Percentiles rank a stretch among this genome's conserved stretches.
phyloP scores from a whole-genome alignment of 2,113 vertebrate genomes.

The Rhombomys opimus region DNA sequence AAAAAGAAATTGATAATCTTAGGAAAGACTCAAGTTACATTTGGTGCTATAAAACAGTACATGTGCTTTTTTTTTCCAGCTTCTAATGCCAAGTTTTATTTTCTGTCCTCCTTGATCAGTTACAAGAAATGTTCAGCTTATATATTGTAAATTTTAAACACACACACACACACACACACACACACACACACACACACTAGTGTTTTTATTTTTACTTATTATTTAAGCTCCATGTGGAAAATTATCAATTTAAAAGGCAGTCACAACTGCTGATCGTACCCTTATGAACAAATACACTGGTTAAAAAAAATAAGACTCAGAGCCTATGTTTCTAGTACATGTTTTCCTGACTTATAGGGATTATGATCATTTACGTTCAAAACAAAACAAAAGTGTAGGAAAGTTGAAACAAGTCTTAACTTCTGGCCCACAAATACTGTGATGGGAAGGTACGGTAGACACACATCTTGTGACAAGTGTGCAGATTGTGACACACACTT shows the following conservation, averaged over 20 bases:
- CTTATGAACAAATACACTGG: not conserved
- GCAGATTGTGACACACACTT: not conserved
- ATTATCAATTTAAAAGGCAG: conserved; percentile 50
- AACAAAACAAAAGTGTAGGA: not conserved
- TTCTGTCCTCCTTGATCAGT: not conserved
- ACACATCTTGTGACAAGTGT: not conserved
- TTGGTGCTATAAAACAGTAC: not conserved
- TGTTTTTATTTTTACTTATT: not conserved
- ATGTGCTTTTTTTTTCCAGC: not conserved
- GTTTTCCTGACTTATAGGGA: not conserved
- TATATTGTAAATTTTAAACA: not conserved
- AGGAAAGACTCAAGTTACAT: conserved; percentile 19
- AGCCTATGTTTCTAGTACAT: not conserved
- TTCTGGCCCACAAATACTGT: not conserved
- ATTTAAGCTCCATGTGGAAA: not conserved
- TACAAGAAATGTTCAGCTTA: conserved; percentile 14
- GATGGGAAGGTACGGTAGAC: not conserved
- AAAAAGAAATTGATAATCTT: not conserved
- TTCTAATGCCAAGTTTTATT: conserved; percentile 37
- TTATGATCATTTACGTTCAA: not conserved
- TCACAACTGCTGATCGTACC: not conserved
- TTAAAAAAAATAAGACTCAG: not conserved
- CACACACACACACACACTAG: too few species aligned
- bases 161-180: too few species aligned
- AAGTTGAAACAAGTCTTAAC: conserved; percentile 42